A percentile compares a stretch with the other conserved stretches of the same genome.
Conservation (phyloP, 2,888 invertebrate genomes). For the Agrilus cyanescens region DNA sequence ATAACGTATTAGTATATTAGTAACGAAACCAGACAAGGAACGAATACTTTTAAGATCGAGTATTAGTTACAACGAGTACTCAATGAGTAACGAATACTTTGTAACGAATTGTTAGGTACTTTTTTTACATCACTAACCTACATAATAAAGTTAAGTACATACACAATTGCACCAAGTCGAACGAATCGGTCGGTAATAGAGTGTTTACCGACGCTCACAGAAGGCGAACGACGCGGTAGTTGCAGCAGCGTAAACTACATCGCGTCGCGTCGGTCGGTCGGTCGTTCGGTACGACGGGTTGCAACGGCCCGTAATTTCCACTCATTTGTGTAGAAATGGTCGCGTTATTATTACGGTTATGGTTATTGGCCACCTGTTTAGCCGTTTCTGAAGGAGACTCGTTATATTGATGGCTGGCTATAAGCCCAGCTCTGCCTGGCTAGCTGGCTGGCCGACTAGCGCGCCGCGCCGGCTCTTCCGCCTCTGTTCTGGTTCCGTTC, state of each 20-base stretch:
- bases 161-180: conserved; percentile 22
- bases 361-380: conserved; percentile 42
- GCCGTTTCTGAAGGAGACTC: conserved; percentile 3
- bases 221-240: too few species aligned
- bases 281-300: too few species aligned
- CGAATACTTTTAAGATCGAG: too few species aligned
- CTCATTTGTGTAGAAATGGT: conserved; percentile 41
- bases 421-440: conserved; percentile 2
- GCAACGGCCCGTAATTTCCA: conserved; percentile 37
- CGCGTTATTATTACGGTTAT: conserved; percentile 40
- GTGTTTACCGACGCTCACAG: conserved; percentile 35
- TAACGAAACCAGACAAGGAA: too few species aligned
- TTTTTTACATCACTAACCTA: too few species aligned
- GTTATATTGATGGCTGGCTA: conserved; percentile 21
- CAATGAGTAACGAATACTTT: too few species aligned
- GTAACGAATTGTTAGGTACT: too few species aligned
- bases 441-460: too few species aligned
- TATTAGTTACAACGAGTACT: too few species aligned
- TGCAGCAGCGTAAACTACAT: neutral
- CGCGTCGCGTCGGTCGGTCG: too few species aligned
- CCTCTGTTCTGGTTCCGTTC: too few species aligned
- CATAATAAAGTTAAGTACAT: conserved; percentile 6
- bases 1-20: too few species aligned
- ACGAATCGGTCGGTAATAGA: conserved; percentile 36
- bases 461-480: conserved; percentile 20